Base-by-base conservation (phyloP, 1,140 invertebrate genomes). In the Caenorhabditis inopinata region DNA sequence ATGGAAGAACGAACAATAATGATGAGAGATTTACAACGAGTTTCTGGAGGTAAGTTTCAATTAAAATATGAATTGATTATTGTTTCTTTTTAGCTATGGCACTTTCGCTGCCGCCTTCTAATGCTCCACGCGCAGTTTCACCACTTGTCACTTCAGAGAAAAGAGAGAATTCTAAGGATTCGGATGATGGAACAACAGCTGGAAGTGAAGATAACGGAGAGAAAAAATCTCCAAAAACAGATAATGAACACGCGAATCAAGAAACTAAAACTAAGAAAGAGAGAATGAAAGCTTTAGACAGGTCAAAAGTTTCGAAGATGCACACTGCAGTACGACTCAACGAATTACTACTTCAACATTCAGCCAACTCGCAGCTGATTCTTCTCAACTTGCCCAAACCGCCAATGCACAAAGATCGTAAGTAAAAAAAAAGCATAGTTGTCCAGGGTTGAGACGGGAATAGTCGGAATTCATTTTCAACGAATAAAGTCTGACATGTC, bases 1-100 rank as follows among this genome's bases (percentile, higher is more conserved):
- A 98, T 99, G 96, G 97, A 99, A 89, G 96, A 99, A 90, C 92
- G 97, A 77, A 97, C 95, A 89, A 94, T 98, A 91, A 96, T 99
- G 93, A 90, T 99, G 68, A 84, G 82, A 49, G 73, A 87, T 46
- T 58, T 86, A 21, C 58, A 68, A 68, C 35, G 38, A 38, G 58
- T 68, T 11, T 68, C 58, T 38, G 58, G 58, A 21, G 58, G 58
- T 32, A 32, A 14, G 3, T 32, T 53, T 14, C 27, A 32, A 18
- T n/a, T n/a, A 32, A 32, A 58, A 9, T 32, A 7, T 32, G 14
- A 2, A 4, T 29, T 9, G 35, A 32, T 3, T 16, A 29, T 32
- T n/a, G 3, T 32, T 16, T 58, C 14, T 6, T 58, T 58, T 32
- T 32, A 68, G 58, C 29, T 38, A 68, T 68, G 58, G 11, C 58